Conservation (phyloP, 2,797 vertebrate species). For the Spinus olivaceus region DNA sequence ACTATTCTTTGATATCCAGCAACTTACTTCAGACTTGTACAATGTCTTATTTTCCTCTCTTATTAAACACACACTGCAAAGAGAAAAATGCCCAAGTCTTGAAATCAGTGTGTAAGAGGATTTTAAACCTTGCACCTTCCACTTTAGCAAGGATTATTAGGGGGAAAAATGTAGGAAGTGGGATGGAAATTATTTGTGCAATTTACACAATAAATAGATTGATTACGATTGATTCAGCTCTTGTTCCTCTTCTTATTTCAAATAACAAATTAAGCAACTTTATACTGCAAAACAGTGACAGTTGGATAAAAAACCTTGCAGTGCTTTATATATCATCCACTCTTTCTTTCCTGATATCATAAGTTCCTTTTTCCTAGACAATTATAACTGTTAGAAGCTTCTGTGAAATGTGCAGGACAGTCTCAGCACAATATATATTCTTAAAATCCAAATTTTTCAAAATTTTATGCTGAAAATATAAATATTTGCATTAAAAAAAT, state of each 20-base stretch:
- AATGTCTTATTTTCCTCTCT: not conserved
- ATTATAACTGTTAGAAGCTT: not conserved
- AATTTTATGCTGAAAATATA: not conserved
- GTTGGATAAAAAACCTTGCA: not conserved
- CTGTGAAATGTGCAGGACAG: not conserved
- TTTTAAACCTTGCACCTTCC: not conserved
- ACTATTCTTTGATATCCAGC: not conserved
- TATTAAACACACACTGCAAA: not conserved
- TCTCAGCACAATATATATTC: not conserved
- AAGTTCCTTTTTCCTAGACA: not conserved
- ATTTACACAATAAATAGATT: not conserved
- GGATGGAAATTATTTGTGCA: not conserved
- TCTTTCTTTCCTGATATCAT: not conserved
- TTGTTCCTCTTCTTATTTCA: not conserved
- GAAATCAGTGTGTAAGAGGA: not conserved
- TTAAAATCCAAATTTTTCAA: not conserved
- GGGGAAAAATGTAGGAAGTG: not conserved
- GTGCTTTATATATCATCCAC: not conserved
- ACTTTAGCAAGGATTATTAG: not conserved
- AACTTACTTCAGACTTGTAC: not conserved
- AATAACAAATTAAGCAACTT: not conserved
- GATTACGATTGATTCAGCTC: not conserved
- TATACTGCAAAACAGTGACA: not conserved
- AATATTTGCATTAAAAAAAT: not conserved
- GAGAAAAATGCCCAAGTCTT: not conserved